Conservation (phyloP, 1,140 invertebrate genomes). For the Anastrepha obliqua region DNA sequence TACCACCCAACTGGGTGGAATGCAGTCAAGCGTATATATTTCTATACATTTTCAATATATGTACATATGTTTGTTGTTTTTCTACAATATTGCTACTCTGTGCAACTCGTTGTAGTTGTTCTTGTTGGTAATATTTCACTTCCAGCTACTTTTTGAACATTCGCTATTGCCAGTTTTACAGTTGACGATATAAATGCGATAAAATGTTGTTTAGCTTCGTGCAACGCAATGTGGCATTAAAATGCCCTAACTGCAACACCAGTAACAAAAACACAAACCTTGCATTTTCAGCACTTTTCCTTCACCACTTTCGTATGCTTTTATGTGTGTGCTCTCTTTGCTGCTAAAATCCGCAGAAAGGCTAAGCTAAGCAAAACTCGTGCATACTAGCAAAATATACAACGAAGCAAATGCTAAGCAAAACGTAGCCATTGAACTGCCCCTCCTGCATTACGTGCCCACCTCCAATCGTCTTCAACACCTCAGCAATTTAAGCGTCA, state of each 20-base stretch:
- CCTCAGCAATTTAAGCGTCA: constrained; percentile 43
- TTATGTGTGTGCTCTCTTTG: background rate
- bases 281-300: constrained; percentile 15
- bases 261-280: background rate
- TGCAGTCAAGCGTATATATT: background rate
- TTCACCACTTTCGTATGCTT: background rate
- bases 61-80: background rate
- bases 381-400: constrained; percentile 2
- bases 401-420: background rate
- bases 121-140: background rate
- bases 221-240: constrained; percentile 20
- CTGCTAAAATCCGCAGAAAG: background rate
- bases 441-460: background rate
- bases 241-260: constrained; percentile 27
- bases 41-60: background rate
- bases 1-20: background rate
- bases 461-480: constrained; percentile 18
- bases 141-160: constrained; percentile 16
- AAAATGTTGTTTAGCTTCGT: constrained; percentile 34
- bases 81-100: background rate
- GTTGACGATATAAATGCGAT: constrained; percentile 55
- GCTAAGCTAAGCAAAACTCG: constrained; percentile 8
- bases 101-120: background rate
- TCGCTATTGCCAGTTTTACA: constrained; percentile 40
- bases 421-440: background rate